phyloP scores from a whole-genome alignment of 2,113 vertebrate species.

The Candoia aspera region DNA sequence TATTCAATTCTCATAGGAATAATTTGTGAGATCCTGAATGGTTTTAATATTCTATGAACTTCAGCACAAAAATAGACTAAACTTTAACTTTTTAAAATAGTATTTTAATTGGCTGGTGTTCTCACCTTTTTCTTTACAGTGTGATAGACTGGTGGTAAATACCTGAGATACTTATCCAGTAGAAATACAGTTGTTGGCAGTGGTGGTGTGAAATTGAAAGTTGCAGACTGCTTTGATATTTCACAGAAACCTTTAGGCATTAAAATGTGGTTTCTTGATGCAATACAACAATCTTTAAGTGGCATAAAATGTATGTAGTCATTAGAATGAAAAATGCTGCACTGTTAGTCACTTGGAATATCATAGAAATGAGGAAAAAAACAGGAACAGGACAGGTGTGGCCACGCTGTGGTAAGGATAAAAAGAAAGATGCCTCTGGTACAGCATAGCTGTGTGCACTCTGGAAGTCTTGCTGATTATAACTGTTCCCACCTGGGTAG shows the following conservation, averaged over 20 bases:
- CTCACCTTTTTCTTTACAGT: not conserved
- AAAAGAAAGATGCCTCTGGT: too few relatives aligned
- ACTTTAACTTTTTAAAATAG: conserved; percentile 1
- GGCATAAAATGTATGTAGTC: conserved; percentile 7
- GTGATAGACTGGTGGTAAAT: accelerated
- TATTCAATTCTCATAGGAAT: not conserved
- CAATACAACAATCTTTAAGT: conserved; percentile 27
- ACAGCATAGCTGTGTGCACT: too few relatives aligned
- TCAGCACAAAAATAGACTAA: not conserved
- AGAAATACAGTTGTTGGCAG: not conserved
- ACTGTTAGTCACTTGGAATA: not conserved
- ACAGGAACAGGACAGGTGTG: too few relatives aligned
- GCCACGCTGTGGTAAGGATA: too few relatives aligned
- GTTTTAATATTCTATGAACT: not conserved
- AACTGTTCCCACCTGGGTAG: not conserved
- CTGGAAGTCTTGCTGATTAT: not conserved
- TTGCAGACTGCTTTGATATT: not conserved
- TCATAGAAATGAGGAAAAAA: not conserved
- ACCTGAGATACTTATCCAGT: not conserved
- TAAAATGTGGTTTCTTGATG: conserved; percentile 26
- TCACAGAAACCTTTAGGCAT: conserved; percentile 41
- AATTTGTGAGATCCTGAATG: conserved; percentile 17
- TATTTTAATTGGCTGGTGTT: conserved; percentile 15
- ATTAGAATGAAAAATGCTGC: conserved; percentile 34
- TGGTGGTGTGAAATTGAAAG: conserved; percentile 4